Evolutionary conservation across 2,888 invertebrate species (phyloP), one percentile per base, ranked within the genome.

Genomic region (Sycophila texana): DNA sequence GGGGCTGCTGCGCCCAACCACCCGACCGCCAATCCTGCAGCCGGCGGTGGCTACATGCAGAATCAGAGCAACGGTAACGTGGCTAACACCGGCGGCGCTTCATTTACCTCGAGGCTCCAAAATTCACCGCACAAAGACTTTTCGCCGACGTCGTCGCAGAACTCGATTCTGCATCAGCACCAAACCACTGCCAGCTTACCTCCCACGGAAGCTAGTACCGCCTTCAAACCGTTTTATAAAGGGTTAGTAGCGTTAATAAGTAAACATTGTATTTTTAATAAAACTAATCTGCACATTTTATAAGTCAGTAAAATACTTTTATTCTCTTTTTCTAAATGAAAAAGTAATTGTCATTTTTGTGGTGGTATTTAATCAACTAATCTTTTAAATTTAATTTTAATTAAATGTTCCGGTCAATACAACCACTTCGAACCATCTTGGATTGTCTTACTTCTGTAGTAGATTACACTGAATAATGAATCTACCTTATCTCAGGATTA

Each of bases 211-310:
- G 89, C 89, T 22, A 88, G 88, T 63, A 92, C 96, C 74, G 96
- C 96, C 88, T 97, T 97, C 91, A 96, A 96, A 91, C 96, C 96
- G 83, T 96, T 96, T 91, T 96, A 96, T 91, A 97, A 97, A 92
- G 96, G 96, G 97, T 97, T 90, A 92, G 30, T 57, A 39, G 1
- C 39, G 10, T 39, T 39, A 1, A 39, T 10, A 7, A 39, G 10
- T 39, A 7, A 39, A 39, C 1, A 39, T 39, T 39, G 7, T 39
- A 39, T 39, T 39, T 39, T 30, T 7, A 30, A 7, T 10, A 39
- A 39, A 39, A 1, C 10, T 0, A 2, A 18, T 26, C 18, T 26
- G 26, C 3, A 26, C 3, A 2, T 26, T 26, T 26, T 3, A 2
- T 2, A 26, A 26, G 26, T 26, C 26, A 26, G 26, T 26, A 3